Evolutionary conservation across 2,797 vertebrate genomes (phyloP), one percentile per base, ranked within the genome.

Genomic region (Notolepis coatsorum): DNA sequence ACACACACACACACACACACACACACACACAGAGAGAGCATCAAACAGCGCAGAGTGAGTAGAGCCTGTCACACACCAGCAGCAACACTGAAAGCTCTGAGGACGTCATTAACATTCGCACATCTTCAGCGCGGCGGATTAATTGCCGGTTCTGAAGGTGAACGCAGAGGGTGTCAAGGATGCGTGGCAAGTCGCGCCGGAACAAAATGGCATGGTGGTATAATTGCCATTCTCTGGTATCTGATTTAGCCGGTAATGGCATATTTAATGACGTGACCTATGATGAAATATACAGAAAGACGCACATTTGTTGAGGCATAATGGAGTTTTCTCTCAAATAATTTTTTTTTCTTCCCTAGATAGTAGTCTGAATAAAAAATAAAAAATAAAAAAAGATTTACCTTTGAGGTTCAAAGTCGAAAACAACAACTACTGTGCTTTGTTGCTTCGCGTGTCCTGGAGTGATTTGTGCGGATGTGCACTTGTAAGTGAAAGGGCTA

Each of bases 31-130:
- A n/a, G n/a, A n/a, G n/a, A n/a, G n/a, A n/a, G n/a, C n/a, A n/a
- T n/a, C n/a, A n/a, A n/a, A n/a, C n/a, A n/a, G n/a, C n/a, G n/a
- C n/a, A 46, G 43, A 46, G 3, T 39, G 37, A 37, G 59, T 20
- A 3, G 21, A 1, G 7, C 18, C 21, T 47, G 43, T 13, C 20
- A 7, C 12, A 25, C 13, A 33, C 7, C 21, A 1, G 2, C 43
- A 48, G 53, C 46, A 68, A 63, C 60, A 38, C 15, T 33, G 1
- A 5, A 1, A 66, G 31, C 64, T 45, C 70, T 0, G 62, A 61
- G 48, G 57, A 65, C 33, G 63, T 50, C 65, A 43, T 74, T 74
- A 66, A 60, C 35, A 10, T 2, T 68, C 67, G 8, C 70, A 57
- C 57, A 20, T 33, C 10, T 38, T 57, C 31, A n/a, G 28, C 45